phyloP scores from a whole-genome alignment of 2,888 invertebrate species.

The Incurvaria masculella region DNA sequence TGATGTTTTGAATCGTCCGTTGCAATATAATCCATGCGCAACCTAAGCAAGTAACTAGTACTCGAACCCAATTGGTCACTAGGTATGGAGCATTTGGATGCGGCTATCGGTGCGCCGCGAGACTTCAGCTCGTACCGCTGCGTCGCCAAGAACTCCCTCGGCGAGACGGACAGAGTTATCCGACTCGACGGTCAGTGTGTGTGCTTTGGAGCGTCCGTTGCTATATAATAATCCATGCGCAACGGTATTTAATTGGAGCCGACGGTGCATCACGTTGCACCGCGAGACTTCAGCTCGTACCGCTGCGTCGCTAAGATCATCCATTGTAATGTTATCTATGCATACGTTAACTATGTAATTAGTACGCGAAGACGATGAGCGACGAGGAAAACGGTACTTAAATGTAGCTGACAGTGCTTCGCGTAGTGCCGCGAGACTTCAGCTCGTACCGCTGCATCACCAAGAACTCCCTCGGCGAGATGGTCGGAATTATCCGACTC shows the following conservation, averaged over 20 bases:
- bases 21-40: too few species aligned
- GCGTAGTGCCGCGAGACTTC: conserved; percentile 75
- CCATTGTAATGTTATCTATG: conserved; percentile 22
- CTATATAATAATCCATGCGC: too few species aligned
- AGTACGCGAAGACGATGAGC: conserved; percentile 79
- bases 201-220: too few species aligned
- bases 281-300: conserved; percentile 82
- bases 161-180: conserved; percentile 87
- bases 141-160: conserved; percentile 88
- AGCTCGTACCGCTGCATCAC: conserved; percentile 89
- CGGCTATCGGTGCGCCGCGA: conserved; percentile 78
- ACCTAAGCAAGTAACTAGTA: conserved; percentile 85
- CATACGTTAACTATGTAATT: conserved; percentile 63
- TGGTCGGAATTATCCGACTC: conserved; percentile 84
- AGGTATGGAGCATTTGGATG: conserved; percentile 88
- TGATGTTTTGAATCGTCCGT: too few species aligned
- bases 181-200: conserved; percentile 77
- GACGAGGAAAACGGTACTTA: too few species aligned
- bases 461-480: conserved; percentile 87
- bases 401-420: conserved; percentile 85
- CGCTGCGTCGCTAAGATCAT: conserved; percentile 92
- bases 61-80: conserved; percentile 78
- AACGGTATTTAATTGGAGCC: too few species aligned
- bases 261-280: conserved; percentile 71
- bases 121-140: conserved; percentile 90